phyloP scores from a whole-genome alignment of 2,888 invertebrate genomes.

The Cotesia congregata region DNA sequence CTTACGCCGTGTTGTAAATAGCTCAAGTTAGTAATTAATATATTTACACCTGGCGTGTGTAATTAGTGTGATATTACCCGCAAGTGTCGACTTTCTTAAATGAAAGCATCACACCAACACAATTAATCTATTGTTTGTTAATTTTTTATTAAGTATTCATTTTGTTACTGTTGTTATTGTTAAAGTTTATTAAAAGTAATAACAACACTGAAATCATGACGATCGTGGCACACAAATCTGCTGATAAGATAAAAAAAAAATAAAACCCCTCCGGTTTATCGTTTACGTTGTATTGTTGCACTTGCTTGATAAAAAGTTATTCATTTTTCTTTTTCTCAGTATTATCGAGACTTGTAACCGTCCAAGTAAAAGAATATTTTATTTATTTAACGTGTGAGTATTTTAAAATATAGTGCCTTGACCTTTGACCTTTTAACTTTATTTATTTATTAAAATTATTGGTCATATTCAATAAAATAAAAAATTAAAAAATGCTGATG shows the following conservation, averaged over 20 bases:
- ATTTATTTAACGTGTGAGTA: neutral
- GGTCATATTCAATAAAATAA: too few relatives aligned
- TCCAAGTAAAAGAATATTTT: neutral
- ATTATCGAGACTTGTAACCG: neutral
- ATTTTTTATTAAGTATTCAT: neutral
- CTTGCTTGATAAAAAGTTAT: neutral
- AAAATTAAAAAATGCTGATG: too few relatives aligned
- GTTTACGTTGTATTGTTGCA: neutral
- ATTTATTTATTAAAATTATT: too few relatives aligned
- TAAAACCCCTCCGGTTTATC: neutral
- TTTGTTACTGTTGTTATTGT: neutral
- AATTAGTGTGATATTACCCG: neutral
- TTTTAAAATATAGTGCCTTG: neutral
- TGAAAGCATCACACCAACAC: neutral
- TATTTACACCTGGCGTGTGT: neutral
- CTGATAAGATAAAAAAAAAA: constrained; percentile 21
- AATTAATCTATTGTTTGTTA: neutral
- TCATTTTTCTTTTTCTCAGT: neutral
- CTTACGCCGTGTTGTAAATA: constrained; percentile 1
- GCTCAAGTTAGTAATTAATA: neutral
- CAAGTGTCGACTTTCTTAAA: neutral
- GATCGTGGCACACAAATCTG: neutral
- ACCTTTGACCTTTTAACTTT: too few relatives aligned
- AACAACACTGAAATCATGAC: neutral
- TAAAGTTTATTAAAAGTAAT: too few relatives aligned